Percentiles rank a stretch among this genome's conserved stretches.
phyloP scores from a whole-genome alignment of 2,797 vertebrate species.

The Micrastur ruficollis region DNA sequence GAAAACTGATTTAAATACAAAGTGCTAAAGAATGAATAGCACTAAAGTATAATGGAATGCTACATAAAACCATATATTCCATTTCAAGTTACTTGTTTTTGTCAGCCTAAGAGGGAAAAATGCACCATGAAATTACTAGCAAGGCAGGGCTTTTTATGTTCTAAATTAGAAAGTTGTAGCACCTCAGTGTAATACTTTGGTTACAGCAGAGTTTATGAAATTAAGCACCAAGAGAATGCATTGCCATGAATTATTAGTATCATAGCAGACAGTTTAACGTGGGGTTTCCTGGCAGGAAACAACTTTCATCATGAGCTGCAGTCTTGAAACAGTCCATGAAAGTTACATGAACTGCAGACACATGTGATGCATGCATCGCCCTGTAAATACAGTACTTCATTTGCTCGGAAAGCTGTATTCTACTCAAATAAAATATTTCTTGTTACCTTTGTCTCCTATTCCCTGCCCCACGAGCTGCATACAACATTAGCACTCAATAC shows the following conservation, averaged over 20 bases:
- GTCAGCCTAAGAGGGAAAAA: neutral
- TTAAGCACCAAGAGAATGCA: constrained; percentile 29
- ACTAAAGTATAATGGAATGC: neutral
- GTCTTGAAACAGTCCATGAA: neutral
- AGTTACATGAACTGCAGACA: neutral
- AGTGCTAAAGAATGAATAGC: neutral
- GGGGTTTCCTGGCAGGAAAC: constrained; percentile 17
- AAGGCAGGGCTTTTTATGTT: neutral
- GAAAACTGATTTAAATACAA: neutral
- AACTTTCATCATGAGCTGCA: neutral
- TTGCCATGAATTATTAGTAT: neutral
- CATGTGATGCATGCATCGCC: neutral
- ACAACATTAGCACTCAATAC: neutral
- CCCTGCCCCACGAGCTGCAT: neutral
- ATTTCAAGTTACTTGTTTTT: neutral
- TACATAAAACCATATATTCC: neutral
- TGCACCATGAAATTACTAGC: neutral
- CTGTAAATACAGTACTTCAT: neutral
- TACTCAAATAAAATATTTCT: neutral
- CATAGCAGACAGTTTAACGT: neutral
- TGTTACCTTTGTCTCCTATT: neutral
- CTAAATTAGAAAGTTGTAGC: constrained; percentile 14
- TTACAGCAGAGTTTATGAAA: neutral
- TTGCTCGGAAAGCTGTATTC: neutral
- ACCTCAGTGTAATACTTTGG: constrained; percentile 47